These are phyloP conservation scores for Seira ritae DNA, from an alignment of 2,888 invertebrate genomes.

Conservation along the genomic window DNA sequence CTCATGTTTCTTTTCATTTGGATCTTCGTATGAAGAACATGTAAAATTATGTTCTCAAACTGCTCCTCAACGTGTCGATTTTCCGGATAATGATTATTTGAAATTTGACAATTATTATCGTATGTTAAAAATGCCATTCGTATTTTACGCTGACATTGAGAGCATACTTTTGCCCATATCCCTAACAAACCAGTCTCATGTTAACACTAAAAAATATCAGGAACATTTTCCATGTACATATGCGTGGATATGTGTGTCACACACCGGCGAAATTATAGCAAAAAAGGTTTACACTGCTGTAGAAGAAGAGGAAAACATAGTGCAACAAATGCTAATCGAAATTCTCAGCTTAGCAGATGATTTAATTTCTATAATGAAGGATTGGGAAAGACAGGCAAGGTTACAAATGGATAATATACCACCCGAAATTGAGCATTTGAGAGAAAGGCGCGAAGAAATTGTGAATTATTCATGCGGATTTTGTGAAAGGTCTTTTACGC, in stretches of 20 bases:
- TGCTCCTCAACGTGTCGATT: not conserved
- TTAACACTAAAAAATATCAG: not conserved
- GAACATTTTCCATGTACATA: slow-evolving; percentile 15
- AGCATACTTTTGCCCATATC: not conserved
- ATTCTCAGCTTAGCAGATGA: not conserved
- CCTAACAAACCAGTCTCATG: not conserved
- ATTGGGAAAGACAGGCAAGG: not conserved
- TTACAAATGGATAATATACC: not conserved
- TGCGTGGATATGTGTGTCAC: slow-evolving; percentile 1
- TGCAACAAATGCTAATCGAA: not conserved
- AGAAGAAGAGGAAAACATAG: slow-evolving; percentile 12
- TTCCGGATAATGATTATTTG: not conserved
- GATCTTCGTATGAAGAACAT: not conserved
- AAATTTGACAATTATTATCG: slow-evolving; percentile 5
- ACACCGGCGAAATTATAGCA: not conserved
- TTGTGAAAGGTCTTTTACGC: not conserved
- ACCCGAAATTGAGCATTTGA: not conserved
- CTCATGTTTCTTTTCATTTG: slow-evolving; percentile 9
- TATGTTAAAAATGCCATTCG: not conserved
- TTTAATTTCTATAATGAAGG: slow-evolving; percentile 6
- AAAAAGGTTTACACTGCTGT: not conserved
- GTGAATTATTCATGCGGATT: not conserved
- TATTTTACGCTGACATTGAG: slow-evolving; percentile 4
- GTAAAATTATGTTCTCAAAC: not conserved
- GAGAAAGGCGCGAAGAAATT: too few species aligned